These are phyloP conservation scores for Microcebus ravelobensis DNA, from an alignment of 2,113 vertebrate genomes.

Conservation along the genomic window DNA sequence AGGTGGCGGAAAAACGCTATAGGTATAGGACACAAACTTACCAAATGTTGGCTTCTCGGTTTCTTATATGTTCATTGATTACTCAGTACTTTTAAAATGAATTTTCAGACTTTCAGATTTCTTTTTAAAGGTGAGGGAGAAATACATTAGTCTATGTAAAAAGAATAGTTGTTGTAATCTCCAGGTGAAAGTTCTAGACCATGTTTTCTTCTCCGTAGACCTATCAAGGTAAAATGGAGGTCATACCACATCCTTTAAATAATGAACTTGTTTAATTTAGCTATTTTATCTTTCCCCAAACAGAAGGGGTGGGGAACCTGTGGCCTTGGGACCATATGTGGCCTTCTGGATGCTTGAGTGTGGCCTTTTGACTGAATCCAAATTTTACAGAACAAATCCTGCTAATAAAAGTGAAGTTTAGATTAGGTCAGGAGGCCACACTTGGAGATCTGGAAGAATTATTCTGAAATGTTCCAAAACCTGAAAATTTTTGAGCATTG, in stretches of 20 bases:
- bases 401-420: too few relatives aligned
- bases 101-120: not conserved
- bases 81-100: constrained; percentile 1
- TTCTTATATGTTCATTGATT: not conserved
- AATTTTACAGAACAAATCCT: too few relatives aligned
- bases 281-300: constrained; percentile 15
- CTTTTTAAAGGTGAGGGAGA: not conserved
- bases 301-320: not conserved
- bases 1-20: not conserved
- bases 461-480: not conserved
- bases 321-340: too few relatives aligned
- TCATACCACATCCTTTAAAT: not conserved
- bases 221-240: not conserved
- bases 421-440: too few relatives aligned
- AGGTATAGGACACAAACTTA: not conserved
- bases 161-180: not conserved
- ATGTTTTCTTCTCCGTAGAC: not conserved
- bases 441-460: too few relatives aligned
- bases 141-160: not conserved
- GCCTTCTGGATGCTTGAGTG: too few relatives aligned
- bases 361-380: too few relatives aligned
- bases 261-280: not conserved
- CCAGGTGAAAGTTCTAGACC: not conserved
- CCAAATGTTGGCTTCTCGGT: not conserved
- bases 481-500: not conserved